A percentile compares a stretch with the other conserved stretches of the same genome.
Evolutionary conservation across 2,888 invertebrate genomes (phyloP).

Genomic region (Parochlus steinenii): DNA sequence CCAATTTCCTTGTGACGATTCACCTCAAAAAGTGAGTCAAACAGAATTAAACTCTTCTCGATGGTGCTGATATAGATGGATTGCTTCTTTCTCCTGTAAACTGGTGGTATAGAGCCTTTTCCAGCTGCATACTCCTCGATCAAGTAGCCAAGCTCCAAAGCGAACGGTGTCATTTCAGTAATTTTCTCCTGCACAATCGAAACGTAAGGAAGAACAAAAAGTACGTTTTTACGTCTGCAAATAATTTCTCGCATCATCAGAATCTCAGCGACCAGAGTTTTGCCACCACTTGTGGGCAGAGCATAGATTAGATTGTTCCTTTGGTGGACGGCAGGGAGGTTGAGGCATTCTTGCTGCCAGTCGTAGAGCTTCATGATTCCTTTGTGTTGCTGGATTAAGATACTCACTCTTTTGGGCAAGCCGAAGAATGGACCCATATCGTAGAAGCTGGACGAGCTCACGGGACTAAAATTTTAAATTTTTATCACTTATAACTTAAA

Average conservation of each 20-base stretch:
- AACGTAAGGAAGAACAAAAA: conserved; percentile 87
- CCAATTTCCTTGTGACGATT: conserved; percentile 61
- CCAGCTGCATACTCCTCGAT: conserved; percentile 92
- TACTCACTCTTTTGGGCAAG: conserved; percentile 50
- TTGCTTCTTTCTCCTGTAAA: conserved; percentile 52
- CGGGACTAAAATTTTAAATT: background rate
- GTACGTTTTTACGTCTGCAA: conserved; percentile 60
- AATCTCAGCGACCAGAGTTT: conserved; percentile 92
- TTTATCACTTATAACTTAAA: too few species aligned
- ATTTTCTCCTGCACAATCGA: conserved; percentile 97
- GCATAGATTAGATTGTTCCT: conserved; percentile 79
- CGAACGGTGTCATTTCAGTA: conserved; percentile 57
- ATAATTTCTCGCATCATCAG: conserved; percentile 76
- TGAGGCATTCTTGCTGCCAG: conserved; percentile 89
- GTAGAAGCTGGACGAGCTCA: conserved; percentile 13
- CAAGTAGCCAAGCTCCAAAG: conserved; percentile 68
- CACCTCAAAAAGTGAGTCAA: conserved; percentile 71
- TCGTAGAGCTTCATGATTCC: conserved; percentile 74
- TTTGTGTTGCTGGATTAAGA: conserved; percentile 54
- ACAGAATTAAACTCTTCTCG: conserved; percentile 76
- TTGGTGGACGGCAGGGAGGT: conserved; percentile 50
- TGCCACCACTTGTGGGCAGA: conserved; percentile 91
- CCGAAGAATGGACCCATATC: conserved; percentile 53
- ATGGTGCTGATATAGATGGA: conserved; percentile 85
- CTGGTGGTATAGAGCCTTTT: conserved; percentile 69